Evolutionary conservation across 2,888 invertebrate genomes (phyloP), one percentile per base, ranked within the genome.

Genomic region (Heteropelma amictum): DNA sequence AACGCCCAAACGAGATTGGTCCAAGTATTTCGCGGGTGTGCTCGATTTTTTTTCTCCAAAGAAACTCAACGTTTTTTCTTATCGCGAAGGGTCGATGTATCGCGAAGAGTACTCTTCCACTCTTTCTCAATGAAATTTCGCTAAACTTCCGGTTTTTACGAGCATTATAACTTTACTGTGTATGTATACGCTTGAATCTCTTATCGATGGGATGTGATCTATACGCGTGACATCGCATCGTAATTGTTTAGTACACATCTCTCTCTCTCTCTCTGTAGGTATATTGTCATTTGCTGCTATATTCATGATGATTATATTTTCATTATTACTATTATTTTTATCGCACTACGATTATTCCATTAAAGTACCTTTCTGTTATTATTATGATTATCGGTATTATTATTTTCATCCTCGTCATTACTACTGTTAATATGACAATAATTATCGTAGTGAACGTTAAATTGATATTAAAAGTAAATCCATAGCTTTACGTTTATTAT

Each of bases 151-250:
- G 64, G 28, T 38, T 21, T 58, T 23, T 51, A 5, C 19, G 21
- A 14, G 17, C 7, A 28, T 30, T 19, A 14, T 30, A 8, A 53
- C 19, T 8, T 42, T 42, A 53, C 67, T 17, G 54, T 42, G 23
- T 40, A 35, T 19, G 49, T 23, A 30, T 51, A 35, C 28, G 7
- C 35, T 58, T 19, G 58, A 35, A 53, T 58, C 26, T 60, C 33
- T 58, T 73, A 73, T 73, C 73, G 42, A 69, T 58, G 33, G 45
- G 53, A 64, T 51, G n/a, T n/a, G 73, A 73, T 69, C 51, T 58
- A 47, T 56, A 47, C 58, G 64, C 63, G 63, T 64, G 42, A 53
- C 63, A 51, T 42, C 14, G 28, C 69, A 70, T 53, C 45, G 51
- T 64, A 64, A 51, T 64, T 64, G 12, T 17, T 30, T 17, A 23